A percentile compares a stretch with the other conserved stretches of the same genome.
These are phyloP conservation scores for Apis florea DNA, from an alignment of 1,140 invertebrate genomes.

Conservation along the genomic window DNA sequence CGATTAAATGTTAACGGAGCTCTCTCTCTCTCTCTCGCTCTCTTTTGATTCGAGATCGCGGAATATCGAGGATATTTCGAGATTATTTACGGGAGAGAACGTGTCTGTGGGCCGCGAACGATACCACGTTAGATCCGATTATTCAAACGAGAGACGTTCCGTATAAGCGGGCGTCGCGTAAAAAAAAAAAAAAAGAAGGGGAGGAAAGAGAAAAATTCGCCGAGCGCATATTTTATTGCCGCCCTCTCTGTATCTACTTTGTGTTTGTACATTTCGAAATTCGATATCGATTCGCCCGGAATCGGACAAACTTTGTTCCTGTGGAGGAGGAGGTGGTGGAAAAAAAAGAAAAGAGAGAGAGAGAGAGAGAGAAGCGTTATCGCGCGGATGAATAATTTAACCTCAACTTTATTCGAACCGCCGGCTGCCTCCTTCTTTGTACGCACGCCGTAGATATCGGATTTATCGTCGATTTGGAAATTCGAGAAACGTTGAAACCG, in stretches of 20 bases:
- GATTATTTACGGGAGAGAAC: constrained; percentile 32
- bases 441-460: too few relatives aligned
- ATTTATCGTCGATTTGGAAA: too few relatives aligned
- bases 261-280: constrained; percentile 27
- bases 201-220: constrained; percentile 31
- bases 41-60: background rate
- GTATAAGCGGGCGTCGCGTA: background rate
- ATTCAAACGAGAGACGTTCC: constrained; percentile 38
- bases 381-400: too few relatives aligned
- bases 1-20: constrained; percentile 51
- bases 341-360: background rate
- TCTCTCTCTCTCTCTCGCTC: background rate
- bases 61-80: background rate
- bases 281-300: constrained; percentile 28
- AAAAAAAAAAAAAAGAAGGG: too few relatives aligned
- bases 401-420: too few relatives aligned
- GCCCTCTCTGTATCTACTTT: constrained; percentile 5
- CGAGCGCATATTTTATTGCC: constrained; percentile 35
- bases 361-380: background rate
- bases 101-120: background rate
- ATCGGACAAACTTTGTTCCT: too few relatives aligned
- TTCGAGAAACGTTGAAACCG: too few relatives aligned
- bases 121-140: constrained; percentile 33
- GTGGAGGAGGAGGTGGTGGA: too few relatives aligned
- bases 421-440: too few relatives aligned